These are phyloP conservation scores for Chlorops oryzae DNA, from an alignment of 1,140 invertebrate genomes.

Conservation along the genomic window DNA sequence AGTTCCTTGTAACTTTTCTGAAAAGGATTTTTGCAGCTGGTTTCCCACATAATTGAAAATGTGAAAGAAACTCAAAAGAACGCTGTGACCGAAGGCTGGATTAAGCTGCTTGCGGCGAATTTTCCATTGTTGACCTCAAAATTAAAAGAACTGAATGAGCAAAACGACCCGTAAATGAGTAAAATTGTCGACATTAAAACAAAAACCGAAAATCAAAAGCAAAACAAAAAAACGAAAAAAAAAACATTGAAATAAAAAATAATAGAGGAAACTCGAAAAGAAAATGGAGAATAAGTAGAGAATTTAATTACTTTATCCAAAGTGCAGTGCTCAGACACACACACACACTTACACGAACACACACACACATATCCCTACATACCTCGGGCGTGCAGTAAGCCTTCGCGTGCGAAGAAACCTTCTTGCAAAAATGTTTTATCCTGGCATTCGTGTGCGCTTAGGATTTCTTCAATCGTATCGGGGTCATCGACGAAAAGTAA, in stretches of 20 bases:
- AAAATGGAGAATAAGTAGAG: neutral
- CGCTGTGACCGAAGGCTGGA: conserved; percentile 40
- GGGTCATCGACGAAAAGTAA: conserved; percentile 41
- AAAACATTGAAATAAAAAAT: neutral
- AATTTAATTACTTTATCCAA: neutral
- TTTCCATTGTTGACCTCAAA: conserved; percentile 41
- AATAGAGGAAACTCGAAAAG: neutral
- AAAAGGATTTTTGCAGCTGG: conserved; percentile 30
- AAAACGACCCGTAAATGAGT: too few relatives aligned
- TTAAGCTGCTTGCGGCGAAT: conserved; percentile 38
- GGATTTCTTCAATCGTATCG: conserved; percentile 31
- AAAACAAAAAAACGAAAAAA: too few relatives aligned
- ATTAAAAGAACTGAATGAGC: too few relatives aligned
- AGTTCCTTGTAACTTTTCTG: conserved; percentile 20
- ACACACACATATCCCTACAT: neutral
- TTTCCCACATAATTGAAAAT: conserved; percentile 38
- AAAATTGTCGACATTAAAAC: too few relatives aligned
- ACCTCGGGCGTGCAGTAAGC: conserved; percentile 37
- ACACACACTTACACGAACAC: neutral
- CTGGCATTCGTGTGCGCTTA: conserved; percentile 37
- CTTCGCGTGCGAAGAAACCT: conserved; percentile 36
- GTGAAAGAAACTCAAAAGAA: conserved; percentile 37
- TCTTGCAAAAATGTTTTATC: conserved; percentile 43
- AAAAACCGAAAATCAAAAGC: too few relatives aligned
- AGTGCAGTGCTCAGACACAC: neutral